Base-by-base conservation (phyloP, 2,113 vertebrate species). In the Bos indicus region DNA sequence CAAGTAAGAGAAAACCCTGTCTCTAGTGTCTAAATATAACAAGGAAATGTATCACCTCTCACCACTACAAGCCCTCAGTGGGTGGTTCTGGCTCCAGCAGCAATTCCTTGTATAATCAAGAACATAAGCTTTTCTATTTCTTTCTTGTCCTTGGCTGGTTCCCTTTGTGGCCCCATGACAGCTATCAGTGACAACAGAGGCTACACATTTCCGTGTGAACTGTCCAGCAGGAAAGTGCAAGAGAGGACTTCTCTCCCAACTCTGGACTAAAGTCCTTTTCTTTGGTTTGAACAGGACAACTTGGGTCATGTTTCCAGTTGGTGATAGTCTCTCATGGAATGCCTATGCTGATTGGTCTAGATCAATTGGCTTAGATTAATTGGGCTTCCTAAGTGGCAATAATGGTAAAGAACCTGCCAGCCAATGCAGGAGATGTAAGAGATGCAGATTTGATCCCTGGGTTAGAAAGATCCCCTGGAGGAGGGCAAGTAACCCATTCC, bases 1-100 rank as follows among this genome's bases (percentile, higher is more conserved):
- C 93, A 80, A 71, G 88, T 71, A 88, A 90, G 59, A 91, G 57
- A 19, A 60, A 67, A 43, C 6, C 33, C 71, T 40, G 56, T 40
- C 52, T 62, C 87, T 54, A 4, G 9, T 0, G 4, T 86, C 82
- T 91, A 64, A 21, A 36, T 67, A 19, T 80, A 57, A 19, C 30
- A 12, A 62, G 7, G 62, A 60, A 26, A 11, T 0, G 5, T 2
- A 16, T 21, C 51, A 1, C 9, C 56, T 83, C 13, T 6, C 26
- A 15, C 16, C 11, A 19, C 33, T 8, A n/a, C 62, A n/a, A 64
- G 81, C 4, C n/a, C 17, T 21, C 71, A 36, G 90, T 6, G 81
- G 21, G 56, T 14, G 57, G 71, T 59, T 84, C 21, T 0, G 12
- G 48, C 56, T 26, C 36, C 48, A 48, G 36, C 40, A 14, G 64